phyloP scores from a whole-genome alignment of 1,140 invertebrate species.

The Ceratitis capitata region DNA sequence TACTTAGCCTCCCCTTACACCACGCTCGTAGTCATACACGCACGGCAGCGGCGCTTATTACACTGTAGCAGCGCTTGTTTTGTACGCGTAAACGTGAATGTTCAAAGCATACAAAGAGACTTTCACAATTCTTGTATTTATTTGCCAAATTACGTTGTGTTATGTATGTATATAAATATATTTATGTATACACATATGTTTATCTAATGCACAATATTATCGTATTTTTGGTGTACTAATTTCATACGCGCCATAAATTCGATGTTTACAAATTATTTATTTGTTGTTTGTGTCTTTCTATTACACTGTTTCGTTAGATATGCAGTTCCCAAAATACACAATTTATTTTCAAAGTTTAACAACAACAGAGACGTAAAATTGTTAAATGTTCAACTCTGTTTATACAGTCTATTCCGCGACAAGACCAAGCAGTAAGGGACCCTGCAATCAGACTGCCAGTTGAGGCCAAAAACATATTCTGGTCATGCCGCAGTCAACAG shows the following conservation, averaged over 20 bases:
- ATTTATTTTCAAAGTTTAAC: not conserved
- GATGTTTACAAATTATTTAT: not conserved
- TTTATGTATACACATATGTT: too few relatives aligned
- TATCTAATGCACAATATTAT: not conserved
- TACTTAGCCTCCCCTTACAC: not conserved
- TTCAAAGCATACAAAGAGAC: too few relatives aligned
- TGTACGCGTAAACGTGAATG: too few relatives aligned
- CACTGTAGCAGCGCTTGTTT: too few relatives aligned
- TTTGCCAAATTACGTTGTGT: too few relatives aligned
- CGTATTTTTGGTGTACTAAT: not conserved
- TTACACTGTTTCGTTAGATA: too few relatives aligned
- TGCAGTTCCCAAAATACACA: not conserved
- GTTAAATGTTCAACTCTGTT: not conserved
- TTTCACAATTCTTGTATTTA: too few relatives aligned
- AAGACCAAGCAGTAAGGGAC: not conserved
- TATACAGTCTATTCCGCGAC: not conserved
- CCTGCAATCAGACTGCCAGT: not conserved
- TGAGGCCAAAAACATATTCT: not conserved
- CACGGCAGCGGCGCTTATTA: too few relatives aligned
- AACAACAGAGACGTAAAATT: not conserved
- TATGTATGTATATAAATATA: too few relatives aligned
- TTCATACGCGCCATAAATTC: not conserved
- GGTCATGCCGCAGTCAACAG: not conserved
- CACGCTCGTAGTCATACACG: not conserved
- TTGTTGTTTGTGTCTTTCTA: too few relatives aligned